These are phyloP conservation scores for Plusia festucae DNA, from an alignment of 2,888 invertebrate species.

Conservation along the genomic window DNA sequence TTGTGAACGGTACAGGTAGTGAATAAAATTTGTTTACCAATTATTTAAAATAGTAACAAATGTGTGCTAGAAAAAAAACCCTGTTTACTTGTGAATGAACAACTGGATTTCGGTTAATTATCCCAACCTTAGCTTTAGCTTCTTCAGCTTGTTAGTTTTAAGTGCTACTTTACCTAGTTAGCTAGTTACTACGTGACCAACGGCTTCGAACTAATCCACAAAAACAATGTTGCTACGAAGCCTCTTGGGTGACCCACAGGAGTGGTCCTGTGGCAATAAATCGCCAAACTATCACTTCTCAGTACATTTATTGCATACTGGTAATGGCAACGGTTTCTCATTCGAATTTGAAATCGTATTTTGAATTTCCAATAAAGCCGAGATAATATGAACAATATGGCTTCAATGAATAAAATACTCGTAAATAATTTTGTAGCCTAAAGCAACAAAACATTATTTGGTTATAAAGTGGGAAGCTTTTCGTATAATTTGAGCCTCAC, in stretches of 20 bases:
- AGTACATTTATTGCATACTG: background rate
- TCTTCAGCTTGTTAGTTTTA: constrained; percentile 4
- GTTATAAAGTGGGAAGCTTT: constrained; percentile 17
- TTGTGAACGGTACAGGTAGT: too few relatives aligned
- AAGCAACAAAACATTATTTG: constrained; percentile 18
- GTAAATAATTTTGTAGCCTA: constrained; percentile 15
- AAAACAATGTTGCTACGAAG: background rate
- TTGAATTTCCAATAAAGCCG: background rate
- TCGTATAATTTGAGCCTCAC: constrained; percentile 30
- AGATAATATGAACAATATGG: background rate
- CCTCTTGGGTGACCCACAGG: too few relatives aligned
- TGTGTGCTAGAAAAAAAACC: too few relatives aligned
- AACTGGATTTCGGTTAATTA: too few relatives aligned
- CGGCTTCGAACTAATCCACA: background rate
- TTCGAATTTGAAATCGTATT: background rate
- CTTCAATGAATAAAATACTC: background rate
- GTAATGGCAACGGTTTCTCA: background rate
- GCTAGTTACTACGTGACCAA: constrained; percentile 4
- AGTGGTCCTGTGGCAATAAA: background rate
- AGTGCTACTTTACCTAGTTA: constrained; percentile 4
- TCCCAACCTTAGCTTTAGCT: too few relatives aligned
- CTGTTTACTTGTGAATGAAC: too few relatives aligned
- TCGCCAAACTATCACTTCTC: background rate
- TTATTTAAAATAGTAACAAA: too few relatives aligned
- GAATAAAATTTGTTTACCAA: too few relatives aligned